These are phyloP conservation scores for Chaetodon auriga DNA, from an alignment of 2,113 vertebrate species.

Conservation along the genomic window DNA sequence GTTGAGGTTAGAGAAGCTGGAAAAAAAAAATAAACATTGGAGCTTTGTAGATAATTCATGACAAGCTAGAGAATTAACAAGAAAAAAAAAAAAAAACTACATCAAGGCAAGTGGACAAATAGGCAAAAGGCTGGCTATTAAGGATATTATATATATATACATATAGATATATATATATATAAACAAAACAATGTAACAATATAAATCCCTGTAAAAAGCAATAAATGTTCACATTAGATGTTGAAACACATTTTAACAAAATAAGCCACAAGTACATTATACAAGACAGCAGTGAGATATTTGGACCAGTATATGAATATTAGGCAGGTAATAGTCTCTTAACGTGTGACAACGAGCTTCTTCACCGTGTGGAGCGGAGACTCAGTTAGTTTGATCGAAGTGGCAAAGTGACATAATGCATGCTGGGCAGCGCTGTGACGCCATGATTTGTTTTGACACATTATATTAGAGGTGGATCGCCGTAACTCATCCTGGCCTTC, in stretches of 20 bases:
- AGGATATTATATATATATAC: conserved; percentile 78
- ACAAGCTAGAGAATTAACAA: conserved; percentile 36
- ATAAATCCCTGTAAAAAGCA: conserved; percentile 85
- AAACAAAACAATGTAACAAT: conserved; percentile 84
- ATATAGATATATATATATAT: conserved; percentile 57
- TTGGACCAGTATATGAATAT: conserved; percentile 67
- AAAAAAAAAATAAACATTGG: conserved; percentile 29
- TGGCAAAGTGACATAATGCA: conserved; percentile 72
- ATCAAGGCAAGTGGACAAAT: conserved; percentile 57
- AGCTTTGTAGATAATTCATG: conserved; percentile 33
- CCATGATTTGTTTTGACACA: conserved; percentile 34
- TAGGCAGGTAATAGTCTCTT: conserved; percentile 72
- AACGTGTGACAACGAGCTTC: conserved; percentile 46
- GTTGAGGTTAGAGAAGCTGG: conserved; percentile 56
- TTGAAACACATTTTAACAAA: conserved; percentile 80
- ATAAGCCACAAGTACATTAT: conserved; percentile 77
- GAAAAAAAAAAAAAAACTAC: conserved; percentile 34
- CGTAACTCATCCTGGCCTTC: conserved; percentile 50
- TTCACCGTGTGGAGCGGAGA: conserved; percentile 32
- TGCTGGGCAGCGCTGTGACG: conserved; percentile 60
- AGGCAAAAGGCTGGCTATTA: conserved; percentile 69
- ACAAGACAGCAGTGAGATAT: conserved; percentile 78
- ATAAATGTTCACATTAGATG: conserved; percentile 86
- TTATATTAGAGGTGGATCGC: conserved; percentile 36
- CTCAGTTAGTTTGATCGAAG: conserved; percentile 54